Evolutionary conservation across 2,113 vertebrate genomes (phyloP).

Genomic region (Excalfactoria chinensis): DNA sequence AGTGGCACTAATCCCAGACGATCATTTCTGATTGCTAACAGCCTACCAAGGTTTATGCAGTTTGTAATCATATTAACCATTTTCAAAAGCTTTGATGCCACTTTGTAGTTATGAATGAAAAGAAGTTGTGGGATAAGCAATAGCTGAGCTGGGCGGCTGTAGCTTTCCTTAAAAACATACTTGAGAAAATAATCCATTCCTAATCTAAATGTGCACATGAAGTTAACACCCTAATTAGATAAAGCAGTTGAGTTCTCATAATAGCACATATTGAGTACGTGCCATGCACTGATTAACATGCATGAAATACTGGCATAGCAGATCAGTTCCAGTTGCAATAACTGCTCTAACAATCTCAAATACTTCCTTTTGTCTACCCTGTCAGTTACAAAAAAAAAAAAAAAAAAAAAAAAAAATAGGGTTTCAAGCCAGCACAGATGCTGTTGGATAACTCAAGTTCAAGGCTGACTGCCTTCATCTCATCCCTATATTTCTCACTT

Average conservation of each 20-base stretch:
- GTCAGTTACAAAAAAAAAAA: neutral
- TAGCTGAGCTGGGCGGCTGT: neutral
- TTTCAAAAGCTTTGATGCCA: neutral
- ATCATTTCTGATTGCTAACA: neutral
- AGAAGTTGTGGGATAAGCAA: neutral
- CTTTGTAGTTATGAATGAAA: neutral
- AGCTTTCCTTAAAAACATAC: neutral
- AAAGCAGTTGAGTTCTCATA: neutral
- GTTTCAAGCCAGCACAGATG: neutral
- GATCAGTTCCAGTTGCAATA: neutral
- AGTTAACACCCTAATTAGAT: neutral
- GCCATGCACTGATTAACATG: neutral
- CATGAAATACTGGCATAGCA: too few relatives aligned
- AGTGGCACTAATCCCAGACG: neutral
- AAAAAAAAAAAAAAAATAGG: neutral
- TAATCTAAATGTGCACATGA: neutral
- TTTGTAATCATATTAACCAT: neutral
- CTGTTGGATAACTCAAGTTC: neutral
- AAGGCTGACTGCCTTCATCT: neutral
- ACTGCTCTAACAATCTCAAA: neutral
- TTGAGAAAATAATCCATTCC: neutral
- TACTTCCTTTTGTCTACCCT: neutral
- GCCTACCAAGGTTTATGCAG: neutral
- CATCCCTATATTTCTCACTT: neutral
- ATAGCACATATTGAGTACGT: neutral